phyloP scores from a whole-genome alignment of 1,140 invertebrate species.

The Drosophila obscura region DNA sequence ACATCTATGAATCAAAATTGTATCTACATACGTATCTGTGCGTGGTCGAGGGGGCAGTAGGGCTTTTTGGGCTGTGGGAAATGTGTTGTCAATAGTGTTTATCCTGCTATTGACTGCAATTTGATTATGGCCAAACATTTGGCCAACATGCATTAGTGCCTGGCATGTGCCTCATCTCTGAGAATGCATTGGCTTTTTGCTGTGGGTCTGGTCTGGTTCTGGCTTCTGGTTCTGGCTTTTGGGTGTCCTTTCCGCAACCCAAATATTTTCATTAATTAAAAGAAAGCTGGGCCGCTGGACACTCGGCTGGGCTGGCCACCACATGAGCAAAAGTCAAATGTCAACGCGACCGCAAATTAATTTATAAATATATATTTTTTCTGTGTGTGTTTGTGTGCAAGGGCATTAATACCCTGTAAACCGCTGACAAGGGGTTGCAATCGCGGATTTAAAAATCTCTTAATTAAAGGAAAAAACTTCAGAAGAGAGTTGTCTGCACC shows the following conservation, averaged over 20 bases:
- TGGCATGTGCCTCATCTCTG: neutral
- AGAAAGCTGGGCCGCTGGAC: slow-evolving; percentile 39
- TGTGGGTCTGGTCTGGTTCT: slow-evolving; percentile 2
- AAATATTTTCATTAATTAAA: slow-evolving; percentile 78
- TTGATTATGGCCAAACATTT: slow-evolving; percentile 71
- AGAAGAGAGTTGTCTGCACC: neutral
- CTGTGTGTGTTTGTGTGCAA: slow-evolving; percentile 14
- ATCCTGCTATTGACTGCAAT: slow-evolving; percentile 58
- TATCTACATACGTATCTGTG: neutral
- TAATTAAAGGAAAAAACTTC: neutral
- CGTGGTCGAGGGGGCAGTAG: neutral
- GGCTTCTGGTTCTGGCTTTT: neutral
- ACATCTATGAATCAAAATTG: slow-evolving; percentile 20
- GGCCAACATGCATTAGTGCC: slow-evolving; percentile 49
- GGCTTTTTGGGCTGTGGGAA: neutral
- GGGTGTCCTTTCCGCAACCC: neutral
- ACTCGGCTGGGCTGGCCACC: slow-evolving; percentile 10
- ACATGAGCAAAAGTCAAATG: slow-evolving; percentile 72
- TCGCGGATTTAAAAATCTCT: neutral
- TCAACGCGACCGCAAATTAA: slow-evolving; percentile 71
- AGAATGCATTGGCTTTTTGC: slow-evolving; percentile 11
- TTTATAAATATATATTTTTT: slow-evolving; percentile 37
- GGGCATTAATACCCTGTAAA: slow-evolving; percentile 36
- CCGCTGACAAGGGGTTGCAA: neutral
- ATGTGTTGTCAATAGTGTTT: slow-evolving; percentile 49